Conservation (phyloP, 2,888 invertebrate genomes). For the Drosophila merina region DNA sequence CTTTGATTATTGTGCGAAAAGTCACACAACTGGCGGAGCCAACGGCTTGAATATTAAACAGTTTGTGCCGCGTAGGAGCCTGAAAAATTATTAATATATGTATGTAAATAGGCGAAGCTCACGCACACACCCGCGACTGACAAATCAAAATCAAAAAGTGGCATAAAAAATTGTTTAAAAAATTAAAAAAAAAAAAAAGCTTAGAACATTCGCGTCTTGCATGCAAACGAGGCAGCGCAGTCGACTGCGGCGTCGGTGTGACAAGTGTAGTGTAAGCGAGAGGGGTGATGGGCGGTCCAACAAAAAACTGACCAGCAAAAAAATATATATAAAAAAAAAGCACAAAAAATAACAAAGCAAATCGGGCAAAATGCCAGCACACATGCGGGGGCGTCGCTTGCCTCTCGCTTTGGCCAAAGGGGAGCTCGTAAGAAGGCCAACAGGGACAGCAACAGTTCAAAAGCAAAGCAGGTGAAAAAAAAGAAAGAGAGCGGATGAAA, state of each 20-base stretch:
- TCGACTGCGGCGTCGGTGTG: conserved; percentile 48
- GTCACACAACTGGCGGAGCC: conserved; percentile 69
- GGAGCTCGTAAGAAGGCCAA: background rate
- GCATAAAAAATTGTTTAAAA: conserved; percentile 32
- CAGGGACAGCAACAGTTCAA: conserved; percentile 39
- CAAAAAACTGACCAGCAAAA: conserved; percentile 34
- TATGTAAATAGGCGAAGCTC: conserved; percentile 63
- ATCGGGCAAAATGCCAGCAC: conserved; percentile 54
- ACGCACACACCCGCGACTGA: conserved; percentile 22
- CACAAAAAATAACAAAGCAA: conserved; percentile 43
- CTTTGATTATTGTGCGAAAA: conserved; percentile 76
- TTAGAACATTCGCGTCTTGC: conserved; percentile 45
- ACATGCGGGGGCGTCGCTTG: conserved; percentile 44
- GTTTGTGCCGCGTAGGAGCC: conserved; percentile 8
- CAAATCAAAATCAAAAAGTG: conserved; percentile 60
- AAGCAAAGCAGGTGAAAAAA: conserved; percentile 31
- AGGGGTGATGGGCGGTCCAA: conserved; percentile 38
- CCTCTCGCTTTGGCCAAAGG: conserved; percentile 23
- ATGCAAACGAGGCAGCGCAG: conserved; percentile 60
- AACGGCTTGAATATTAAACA: conserved; percentile 69
- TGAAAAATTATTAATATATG: conserved; percentile 69
- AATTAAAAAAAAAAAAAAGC: conserved; percentile 21
- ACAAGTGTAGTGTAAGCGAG: conserved; percentile 59
- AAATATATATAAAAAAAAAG: conserved; percentile 57
- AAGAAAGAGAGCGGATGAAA: conserved; percentile 4